phyloP scores from a whole-genome alignment of 2,888 invertebrate species.

The Cistogaster globosa region DNA sequence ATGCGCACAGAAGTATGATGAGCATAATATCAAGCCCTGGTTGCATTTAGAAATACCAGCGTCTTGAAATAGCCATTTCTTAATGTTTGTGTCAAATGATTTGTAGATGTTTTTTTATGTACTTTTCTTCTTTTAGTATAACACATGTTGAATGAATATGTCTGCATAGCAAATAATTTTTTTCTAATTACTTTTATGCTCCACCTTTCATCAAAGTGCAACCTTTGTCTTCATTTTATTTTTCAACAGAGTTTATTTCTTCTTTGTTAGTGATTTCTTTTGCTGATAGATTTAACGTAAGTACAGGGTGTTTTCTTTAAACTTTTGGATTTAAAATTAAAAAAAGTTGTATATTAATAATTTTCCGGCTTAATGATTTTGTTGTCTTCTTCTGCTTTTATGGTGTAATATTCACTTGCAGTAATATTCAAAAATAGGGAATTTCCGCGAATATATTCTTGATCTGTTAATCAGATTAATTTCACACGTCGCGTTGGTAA shows the following conservation, averaged over 20 bases:
- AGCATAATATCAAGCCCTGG: neutral
- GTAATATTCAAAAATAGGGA: too few relatives aligned
- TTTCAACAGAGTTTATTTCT: constrained; percentile 62
- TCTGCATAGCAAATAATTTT: constrained; percentile 74
- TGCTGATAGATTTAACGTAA: neutral
- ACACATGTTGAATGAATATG: constrained; percentile 20
- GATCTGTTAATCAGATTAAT: too few relatives aligned
- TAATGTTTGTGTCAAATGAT: constrained; percentile 65
- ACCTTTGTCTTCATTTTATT: constrained; percentile 79
- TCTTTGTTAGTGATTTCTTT: neutral
- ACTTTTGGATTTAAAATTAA: too few relatives aligned
- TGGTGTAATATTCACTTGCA: too few relatives aligned
- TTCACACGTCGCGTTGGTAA: too few relatives aligned
- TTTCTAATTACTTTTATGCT: constrained; percentile 79
- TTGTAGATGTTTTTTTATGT: constrained; percentile 1
- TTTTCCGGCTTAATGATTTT: too few relatives aligned
- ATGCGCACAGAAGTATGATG: neutral
- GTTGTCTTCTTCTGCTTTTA: too few relatives aligned
- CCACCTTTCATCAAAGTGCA: constrained; percentile 80
- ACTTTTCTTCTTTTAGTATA: neutral
- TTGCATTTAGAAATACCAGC: constrained; percentile 13
- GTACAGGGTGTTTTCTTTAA: neutral
- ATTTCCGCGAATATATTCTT: too few relatives aligned
- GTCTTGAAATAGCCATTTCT: constrained; percentile 58
- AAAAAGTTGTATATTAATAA: too few relatives aligned